These are phyloP conservation scores for Orthosia gracilis DNA, from an alignment of 2,888 invertebrate genomes.

Conservation along the genomic window DNA sequence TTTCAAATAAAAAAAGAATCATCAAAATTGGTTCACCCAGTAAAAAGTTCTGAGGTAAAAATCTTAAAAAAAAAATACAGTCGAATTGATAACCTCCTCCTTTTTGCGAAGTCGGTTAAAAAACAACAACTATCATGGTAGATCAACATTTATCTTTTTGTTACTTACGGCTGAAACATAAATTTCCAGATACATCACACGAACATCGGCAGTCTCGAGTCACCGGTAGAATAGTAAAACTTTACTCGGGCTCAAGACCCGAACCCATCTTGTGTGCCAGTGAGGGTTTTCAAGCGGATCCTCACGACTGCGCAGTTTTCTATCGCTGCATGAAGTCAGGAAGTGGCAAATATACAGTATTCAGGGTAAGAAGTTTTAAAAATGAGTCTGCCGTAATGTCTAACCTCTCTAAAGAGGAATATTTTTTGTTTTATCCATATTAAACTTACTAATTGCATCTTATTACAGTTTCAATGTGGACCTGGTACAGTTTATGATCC, in stretches of 20 bases:
- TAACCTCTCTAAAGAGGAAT: not conserved
- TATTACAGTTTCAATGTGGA: conserved; percentile 93
- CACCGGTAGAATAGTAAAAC: conserved; percentile 81
- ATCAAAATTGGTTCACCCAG: not conserved
- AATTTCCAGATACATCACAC: conserved; percentile 68
- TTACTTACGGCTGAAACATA: not conserved
- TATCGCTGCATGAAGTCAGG: conserved; percentile 94
- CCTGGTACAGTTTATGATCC: conserved; percentile 95
- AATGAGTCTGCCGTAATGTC: not conserved
- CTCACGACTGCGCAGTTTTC: conserved; percentile 94
- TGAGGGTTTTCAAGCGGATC: conserved; percentile 94
- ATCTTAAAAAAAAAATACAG: too few relatives aligned
- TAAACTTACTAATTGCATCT: conserved; percentile 18
- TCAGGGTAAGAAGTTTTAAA: conserved; percentile 79
- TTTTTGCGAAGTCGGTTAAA: too few relatives aligned
- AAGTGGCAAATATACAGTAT: conserved; percentile 90
- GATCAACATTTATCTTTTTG: not conserved
- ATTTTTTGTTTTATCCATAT: not conserved
- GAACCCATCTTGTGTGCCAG: conserved; percentile 90
- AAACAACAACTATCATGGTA: not conserved
- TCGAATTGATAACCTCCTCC: too few relatives aligned
- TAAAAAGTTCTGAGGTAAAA: too few relatives aligned
- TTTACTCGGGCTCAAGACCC: conserved; percentile 81
- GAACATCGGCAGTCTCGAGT: conserved; percentile 72
- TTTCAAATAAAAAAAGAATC: not conserved